phyloP scores from a whole-genome alignment of 2,113 vertebrate genomes.

The Corvus cornix region DNA sequence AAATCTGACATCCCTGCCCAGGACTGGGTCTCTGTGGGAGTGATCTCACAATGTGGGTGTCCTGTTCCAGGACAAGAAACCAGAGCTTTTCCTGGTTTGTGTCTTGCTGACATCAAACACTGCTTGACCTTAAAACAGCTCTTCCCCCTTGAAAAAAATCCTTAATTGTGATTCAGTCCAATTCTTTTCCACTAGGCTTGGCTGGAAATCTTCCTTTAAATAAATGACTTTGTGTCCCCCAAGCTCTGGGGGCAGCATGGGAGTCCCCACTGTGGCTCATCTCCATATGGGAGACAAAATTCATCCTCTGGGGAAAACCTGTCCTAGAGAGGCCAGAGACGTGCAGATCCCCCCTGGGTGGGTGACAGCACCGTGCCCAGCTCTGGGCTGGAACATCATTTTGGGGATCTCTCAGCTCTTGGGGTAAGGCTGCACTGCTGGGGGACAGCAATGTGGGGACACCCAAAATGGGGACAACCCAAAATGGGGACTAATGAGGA shows the following conservation, averaged over 20 bases:
- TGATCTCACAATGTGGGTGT: accelerated
- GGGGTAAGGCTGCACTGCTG: not conserved
- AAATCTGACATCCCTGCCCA: not conserved
- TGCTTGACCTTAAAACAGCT: not conserved
- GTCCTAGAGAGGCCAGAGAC: not conserved
- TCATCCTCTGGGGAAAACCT: not conserved
- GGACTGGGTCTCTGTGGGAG: not conserved
- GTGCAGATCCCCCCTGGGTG: not conserved
- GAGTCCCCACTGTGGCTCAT: accelerated
- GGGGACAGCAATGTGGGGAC: not conserved
- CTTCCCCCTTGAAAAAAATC: not conserved
- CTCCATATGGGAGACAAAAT: not conserved
- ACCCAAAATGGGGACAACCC: not conserved
- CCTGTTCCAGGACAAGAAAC: not conserved
- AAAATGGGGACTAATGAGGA: not conserved
- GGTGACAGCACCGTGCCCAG: not conserved
- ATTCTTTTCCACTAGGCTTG: not conserved
- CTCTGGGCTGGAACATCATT: accelerated
- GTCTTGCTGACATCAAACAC: not conserved
- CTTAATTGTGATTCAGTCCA: not conserved
- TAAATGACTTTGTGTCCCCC: not conserved
- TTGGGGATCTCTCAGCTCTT: not conserved
- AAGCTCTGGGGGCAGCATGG: not conserved
- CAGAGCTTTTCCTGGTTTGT: not conserved
- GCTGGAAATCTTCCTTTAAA: not conserved